Evolutionary conservation across 2,113 vertebrate genomes (phyloP).

Genomic region (Xiphophorus couchianus): DNA sequence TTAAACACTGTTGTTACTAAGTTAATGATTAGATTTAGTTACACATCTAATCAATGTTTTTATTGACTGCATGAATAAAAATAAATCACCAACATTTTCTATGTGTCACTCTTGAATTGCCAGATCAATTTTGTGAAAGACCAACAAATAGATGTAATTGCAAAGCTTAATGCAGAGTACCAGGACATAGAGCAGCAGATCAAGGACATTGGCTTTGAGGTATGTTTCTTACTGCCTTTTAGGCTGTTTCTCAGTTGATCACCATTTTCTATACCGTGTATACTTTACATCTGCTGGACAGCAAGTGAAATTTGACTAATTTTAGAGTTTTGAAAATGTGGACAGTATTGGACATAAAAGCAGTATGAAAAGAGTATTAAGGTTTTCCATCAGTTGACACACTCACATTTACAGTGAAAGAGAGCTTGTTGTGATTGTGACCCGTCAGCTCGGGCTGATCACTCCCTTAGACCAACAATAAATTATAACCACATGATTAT

Average conservation of each 20-base stretch:
- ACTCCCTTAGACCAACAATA: no score
- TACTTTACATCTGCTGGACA: not conserved
- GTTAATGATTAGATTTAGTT: not conserved
- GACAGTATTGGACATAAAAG: not conserved
- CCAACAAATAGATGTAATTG: conserved; percentile 79
- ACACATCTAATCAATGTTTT: not conserved
- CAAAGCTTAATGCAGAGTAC: conserved; percentile 80
- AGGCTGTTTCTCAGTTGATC: not conserved
- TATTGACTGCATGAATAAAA: no score
- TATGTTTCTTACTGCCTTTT: conserved; percentile 58
- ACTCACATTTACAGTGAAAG: not conserved
- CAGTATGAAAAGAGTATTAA: no score
- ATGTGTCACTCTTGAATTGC: conserved; percentile 17
- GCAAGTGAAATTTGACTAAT: not conserved
- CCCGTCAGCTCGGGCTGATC: not conserved
- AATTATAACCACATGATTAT: no score
- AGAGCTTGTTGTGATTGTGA: not conserved
- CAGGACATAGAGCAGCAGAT: conserved; percentile 80
- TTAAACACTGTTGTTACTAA: not conserved
- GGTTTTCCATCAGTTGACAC: not conserved
- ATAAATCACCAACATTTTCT: not conserved
- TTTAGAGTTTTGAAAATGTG: not conserved
- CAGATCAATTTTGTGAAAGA: conserved; percentile 87
- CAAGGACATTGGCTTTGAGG: conserved; percentile 73
- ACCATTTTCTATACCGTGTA: not conserved